Percentiles rank a stretch among this genome's conserved stretches.
These are phyloP conservation scores for Alloscopus bannaensis DNA, from an alignment of 2,888 invertebrate genomes.

Conservation along the genomic window DNA sequence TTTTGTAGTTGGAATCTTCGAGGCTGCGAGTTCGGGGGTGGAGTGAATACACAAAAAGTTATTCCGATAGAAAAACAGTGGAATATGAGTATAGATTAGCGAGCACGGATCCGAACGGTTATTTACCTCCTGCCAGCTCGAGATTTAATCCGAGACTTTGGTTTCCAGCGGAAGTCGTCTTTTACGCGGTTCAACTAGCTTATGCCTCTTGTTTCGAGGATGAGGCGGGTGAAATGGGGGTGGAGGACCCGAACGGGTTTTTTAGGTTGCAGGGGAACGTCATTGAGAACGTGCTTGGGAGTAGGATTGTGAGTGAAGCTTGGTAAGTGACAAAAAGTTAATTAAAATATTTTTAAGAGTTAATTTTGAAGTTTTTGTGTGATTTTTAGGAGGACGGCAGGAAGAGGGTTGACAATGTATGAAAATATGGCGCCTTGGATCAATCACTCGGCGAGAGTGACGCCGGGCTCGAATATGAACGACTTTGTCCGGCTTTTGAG, in stretches of 20 bases:
- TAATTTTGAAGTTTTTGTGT: not conserved
- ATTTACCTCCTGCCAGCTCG: not conserved
- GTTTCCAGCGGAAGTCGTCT: slow-evolving; percentile 26
- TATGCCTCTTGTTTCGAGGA: slow-evolving; percentile 26
- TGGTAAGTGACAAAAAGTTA: slow-evolving; percentile 5
- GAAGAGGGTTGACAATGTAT: slow-evolving; percentile 10
- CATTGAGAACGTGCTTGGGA: slow-evolving; percentile 6
- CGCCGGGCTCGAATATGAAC: not conserved
- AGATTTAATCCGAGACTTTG: slow-evolving; percentile 6
- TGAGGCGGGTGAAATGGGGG: too few species aligned
- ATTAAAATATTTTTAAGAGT: not conserved
- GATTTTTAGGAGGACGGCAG: not conserved
- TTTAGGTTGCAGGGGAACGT: not conserved
- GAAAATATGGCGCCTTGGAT: slow-evolving; percentile 21
- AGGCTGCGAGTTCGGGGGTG: not conserved
- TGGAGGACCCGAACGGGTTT: slow-evolving; percentile 18
- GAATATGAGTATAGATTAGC: not conserved
- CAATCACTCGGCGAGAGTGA: not conserved
- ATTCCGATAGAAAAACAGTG: not conserved
- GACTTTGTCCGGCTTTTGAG: slow-evolving; percentile 9
- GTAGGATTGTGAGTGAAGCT: not conserved
- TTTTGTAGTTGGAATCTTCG: not conserved
- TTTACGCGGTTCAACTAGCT: slow-evolving; percentile 24
- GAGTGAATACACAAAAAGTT: not conserved
- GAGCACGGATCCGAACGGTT: slow-evolving; percentile 1